phyloP scores from a whole-genome alignment of 2,888 invertebrate genomes.

The Andrena bucephala region DNA sequence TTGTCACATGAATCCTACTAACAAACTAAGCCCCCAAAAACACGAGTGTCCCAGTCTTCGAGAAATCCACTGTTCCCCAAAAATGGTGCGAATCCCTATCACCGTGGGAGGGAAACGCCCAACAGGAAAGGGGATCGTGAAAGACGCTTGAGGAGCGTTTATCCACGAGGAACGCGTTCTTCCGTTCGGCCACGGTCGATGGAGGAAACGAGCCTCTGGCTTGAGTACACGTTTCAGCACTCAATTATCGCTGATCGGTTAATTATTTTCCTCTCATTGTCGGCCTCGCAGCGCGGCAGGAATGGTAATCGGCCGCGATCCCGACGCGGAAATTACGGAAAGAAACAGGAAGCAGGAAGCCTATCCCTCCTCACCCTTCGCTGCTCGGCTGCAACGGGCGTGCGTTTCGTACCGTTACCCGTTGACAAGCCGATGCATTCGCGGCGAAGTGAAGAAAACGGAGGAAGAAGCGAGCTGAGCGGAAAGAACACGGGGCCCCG shows the following conservation, averaged over 20 bases:
- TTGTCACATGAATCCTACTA: no score
- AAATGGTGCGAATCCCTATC: no score
- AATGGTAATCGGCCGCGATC: constrained; percentile 60
- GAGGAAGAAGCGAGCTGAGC: neutral
- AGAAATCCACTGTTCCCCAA: no score
- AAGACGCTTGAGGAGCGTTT: neutral
- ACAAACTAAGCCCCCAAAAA: no score
- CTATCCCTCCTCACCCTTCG: constrained; percentile 18
- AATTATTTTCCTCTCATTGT: constrained; percentile 68
- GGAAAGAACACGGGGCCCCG: neutral
- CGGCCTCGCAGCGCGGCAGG: constrained; percentile 30
- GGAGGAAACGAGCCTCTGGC: constrained; percentile 38
- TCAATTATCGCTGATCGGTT: constrained; percentile 70
- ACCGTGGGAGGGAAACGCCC: no score
- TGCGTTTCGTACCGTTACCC: constrained; percentile 54
- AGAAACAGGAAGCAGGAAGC: constrained; percentile 52
- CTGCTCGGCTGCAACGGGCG: constrained; percentile 23
- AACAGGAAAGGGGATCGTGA: no score
- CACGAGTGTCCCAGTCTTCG: no score
- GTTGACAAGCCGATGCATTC: constrained; percentile 63
- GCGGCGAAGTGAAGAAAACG: constrained; percentile 31
- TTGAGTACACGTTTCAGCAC: constrained; percentile 64
- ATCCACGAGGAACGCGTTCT: neutral
- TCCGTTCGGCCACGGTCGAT: constrained; percentile 16
- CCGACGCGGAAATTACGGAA: constrained; percentile 66